Conservation (phyloP, 2,888 invertebrate genomes). For the Acrobasis consociella region DNA sequence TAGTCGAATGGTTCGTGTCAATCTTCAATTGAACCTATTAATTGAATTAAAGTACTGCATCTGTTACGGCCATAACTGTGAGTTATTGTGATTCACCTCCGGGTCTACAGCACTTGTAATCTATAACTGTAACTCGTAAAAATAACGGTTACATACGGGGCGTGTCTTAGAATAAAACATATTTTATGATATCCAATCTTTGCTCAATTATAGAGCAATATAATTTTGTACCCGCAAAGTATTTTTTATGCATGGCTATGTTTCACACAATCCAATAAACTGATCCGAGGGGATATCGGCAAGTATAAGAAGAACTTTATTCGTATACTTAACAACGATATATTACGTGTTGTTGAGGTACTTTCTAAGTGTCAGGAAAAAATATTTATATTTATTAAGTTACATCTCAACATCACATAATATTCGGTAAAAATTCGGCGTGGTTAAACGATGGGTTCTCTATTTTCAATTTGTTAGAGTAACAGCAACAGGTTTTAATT, state of each 20-base stretch:
- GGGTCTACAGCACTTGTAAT: slow-evolving; percentile 25
- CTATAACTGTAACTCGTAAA: slow-evolving; percentile 19
- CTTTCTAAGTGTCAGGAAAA: neutral
- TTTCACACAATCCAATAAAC: slow-evolving; percentile 4
- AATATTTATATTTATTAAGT: neutral
- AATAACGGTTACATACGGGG: slow-evolving; percentile 37
- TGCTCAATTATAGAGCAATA: slow-evolving; percentile 12
- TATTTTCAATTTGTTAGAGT: too few relatives aligned
- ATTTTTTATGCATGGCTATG: neutral
- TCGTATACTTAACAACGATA: neutral
- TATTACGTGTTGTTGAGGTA: neutral
- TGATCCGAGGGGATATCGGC: neutral
- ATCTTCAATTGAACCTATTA: slow-evolving; percentile 75
- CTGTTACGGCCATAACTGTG: slow-evolving; percentile 53
- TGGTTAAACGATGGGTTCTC: too few relatives aligned
- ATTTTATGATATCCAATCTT: slow-evolving; percentile 13
- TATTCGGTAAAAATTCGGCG: neutral
- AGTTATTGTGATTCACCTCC: slow-evolving; percentile 53
- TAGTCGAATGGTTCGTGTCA: slow-evolving; percentile 64
- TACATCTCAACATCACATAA: neutral
- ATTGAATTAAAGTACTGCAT: slow-evolving; percentile 54
- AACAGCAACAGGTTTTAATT: neutral
- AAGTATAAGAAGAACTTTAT: neutral
- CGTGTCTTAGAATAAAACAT: slow-evolving; percentile 7
- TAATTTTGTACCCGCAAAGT: slow-evolving; percentile 5